phyloP scores from a whole-genome alignment of 2,113 vertebrate species.

The Herpailurus yagouaroundi region DNA sequence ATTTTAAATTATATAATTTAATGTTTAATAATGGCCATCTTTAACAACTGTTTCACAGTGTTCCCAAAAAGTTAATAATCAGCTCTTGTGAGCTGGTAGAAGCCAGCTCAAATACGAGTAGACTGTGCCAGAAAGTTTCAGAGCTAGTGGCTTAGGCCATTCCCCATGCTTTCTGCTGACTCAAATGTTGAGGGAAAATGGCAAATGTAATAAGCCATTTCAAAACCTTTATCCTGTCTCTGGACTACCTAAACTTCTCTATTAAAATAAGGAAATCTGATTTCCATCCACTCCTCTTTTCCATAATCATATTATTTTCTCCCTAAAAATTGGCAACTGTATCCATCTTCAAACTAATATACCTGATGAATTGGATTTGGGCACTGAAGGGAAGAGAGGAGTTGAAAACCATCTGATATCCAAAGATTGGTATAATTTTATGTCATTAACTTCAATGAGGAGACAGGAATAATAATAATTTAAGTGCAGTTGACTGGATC shows the following conservation, averaged over 20 bases:
- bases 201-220: constrained; percentile 9
- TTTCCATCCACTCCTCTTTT: background rate
- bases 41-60: background rate
- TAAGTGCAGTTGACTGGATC: background rate
- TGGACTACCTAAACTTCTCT: background rate
- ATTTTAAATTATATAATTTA: background rate
- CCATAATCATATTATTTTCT: constrained; percentile 44
- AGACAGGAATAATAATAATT: background rate
- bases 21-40: background rate
- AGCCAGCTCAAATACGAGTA: background rate
- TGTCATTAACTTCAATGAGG: background rate
- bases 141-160: background rate
- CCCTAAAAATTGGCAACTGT: background rate
- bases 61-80: background rate
- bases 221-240: background rate
- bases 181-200: constrained; percentile 27
- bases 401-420: background rate
- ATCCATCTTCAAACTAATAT: background rate
- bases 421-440: background rate
- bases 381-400: background rate
- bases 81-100: background rate
- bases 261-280: constrained; percentile 34
- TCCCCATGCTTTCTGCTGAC: background rate
- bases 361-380: background rate
- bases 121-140: background rate